Percentiles rank a stretch among this genome's conserved stretches.
These are phyloP conservation scores for Xenotilapia caudafasciata DNA, from an alignment of 2,113 vertebrate species.

Conservation along the genomic window DNA sequence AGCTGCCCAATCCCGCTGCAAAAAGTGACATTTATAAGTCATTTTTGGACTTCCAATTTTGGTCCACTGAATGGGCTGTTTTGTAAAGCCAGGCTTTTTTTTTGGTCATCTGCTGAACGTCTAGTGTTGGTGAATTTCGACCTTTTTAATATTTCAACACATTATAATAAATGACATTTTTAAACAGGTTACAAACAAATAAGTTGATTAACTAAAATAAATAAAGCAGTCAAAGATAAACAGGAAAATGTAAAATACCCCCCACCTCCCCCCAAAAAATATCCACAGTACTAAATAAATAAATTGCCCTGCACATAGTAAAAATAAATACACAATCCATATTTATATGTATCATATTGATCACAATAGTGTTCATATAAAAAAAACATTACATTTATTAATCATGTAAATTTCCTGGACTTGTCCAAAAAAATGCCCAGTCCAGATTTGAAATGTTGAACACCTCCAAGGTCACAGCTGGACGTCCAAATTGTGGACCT, in stretches of 20 bases:
- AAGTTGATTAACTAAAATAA: neutral
- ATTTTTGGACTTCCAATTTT: neutral
- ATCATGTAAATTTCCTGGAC: neutral
- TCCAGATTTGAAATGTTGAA: neutral
- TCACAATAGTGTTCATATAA: neutral
- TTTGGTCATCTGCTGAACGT: neutral
- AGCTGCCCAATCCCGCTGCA: accelerated
- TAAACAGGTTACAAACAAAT: neutral
- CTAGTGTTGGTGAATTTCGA: accelerated
- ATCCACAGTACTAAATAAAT: neutral
- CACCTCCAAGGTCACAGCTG: neutral
- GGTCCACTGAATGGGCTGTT: neutral
- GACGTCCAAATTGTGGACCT: neutral
- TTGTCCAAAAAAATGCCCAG: neutral
- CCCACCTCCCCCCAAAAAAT: neutral
- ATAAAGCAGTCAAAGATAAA: neutral
- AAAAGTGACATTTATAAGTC: neutral
- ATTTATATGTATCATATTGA: neutral
- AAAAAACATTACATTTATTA: neutral
- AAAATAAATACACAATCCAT: neutral
- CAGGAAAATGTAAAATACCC: neutral
- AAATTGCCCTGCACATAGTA: neutral
- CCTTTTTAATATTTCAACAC: neutral
- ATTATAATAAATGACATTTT: accelerated
- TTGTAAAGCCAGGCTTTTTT: neutral